Evolutionary conservation across 2,797 vertebrate genomes (phyloP).

Genomic region (Ataeniobius toweri): DNA sequence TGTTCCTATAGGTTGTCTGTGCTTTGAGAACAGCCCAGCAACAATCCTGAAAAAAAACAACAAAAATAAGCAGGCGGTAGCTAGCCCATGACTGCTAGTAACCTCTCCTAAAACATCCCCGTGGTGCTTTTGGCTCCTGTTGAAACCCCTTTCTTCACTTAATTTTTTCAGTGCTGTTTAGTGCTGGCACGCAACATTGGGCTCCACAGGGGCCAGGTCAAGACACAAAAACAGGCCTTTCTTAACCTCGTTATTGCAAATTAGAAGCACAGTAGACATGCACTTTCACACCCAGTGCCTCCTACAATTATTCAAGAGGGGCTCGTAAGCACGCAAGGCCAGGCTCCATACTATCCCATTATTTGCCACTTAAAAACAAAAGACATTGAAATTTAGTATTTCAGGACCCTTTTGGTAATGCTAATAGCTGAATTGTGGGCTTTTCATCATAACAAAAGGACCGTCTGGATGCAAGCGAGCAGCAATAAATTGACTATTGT

Average conservation of each 20-base stretch:
- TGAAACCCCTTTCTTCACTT: slow-evolving; percentile 32
- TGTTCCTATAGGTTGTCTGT: slow-evolving; percentile 41
- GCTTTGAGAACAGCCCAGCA: slow-evolving; percentile 33
- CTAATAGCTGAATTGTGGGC: slow-evolving; percentile 24
- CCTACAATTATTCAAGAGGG: slow-evolving; percentile 63
- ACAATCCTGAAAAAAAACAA: slow-evolving; percentile 2
- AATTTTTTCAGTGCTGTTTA: slow-evolving; percentile 26
- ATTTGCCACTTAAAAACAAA: slow-evolving; percentile 54
- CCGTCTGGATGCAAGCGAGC: slow-evolving; percentile 14
- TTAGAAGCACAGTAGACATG: slow-evolving; percentile 55
- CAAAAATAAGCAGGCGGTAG: slow-evolving; percentile 61
- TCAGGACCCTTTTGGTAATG: slow-evolving; percentile 22
- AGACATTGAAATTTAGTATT: slow-evolving; percentile 39
- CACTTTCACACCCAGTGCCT: slow-evolving; percentile 62
- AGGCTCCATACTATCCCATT: slow-evolving; percentile 48
- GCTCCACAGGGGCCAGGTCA: slow-evolving; percentile 51
- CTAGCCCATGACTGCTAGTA: slow-evolving; percentile 62
- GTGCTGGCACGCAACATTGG: slow-evolving; percentile 53
- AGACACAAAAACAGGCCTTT: slow-evolving; percentile 63
- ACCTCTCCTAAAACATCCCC: slow-evolving; percentile 57
- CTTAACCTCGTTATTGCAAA: slow-evolving; percentile 71
- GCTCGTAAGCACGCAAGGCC: slow-evolving; percentile 57
- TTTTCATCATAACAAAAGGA: slow-evolving; percentile 28
- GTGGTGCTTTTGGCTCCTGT: slow-evolving; percentile 55
- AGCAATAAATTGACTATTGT: slow-evolving; percentile 31